Evolutionary conservation across 2,113 vertebrate genomes (phyloP), one percentile per base, ranked within the genome.

Genomic region (Piliocolobus tephrosceles): DNA sequence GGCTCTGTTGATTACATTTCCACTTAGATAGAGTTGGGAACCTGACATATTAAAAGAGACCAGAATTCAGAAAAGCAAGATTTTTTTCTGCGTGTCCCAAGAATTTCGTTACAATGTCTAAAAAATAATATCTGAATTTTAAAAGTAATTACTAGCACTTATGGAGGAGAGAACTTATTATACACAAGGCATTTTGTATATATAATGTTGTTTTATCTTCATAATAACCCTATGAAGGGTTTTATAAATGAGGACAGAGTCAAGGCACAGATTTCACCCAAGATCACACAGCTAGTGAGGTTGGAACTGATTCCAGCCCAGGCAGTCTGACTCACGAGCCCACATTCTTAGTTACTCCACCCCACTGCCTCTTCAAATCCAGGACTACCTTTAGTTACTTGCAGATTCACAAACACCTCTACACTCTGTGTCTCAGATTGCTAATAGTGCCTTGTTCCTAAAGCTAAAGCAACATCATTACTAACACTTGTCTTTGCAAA

Each of bases 1-100:
- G 86, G 55, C 38, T 86, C 66, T 96, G 78, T 76, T 93, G 91
- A 97, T 92, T 88, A 91, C 82, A 86, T 70, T 96, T 97, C 68
- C n/a, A 94, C 94, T 95, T 83, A 90, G 86, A 58, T 17, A 82
- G 18, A 61, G 75, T 73, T 64, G 55, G 78, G 52, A 96, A 75
- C 23, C 72, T 88, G 79, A 64, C 68, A 84, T 14, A 84, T 68
- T 90, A 89, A 93, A 91, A 58, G 47, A 94, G 32, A 85, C 27
- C 52, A 76, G 38, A 23, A 93, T 23, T 83, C 35, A 70, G 79
- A 38, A 90, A 76, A 64, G 16, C 27, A 85, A 83, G n/a, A 30
- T 82, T 20, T 47, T 40, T 43, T 55, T 64, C 23, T 45, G 23
- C 68, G 10, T 30, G 12, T 73, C 57, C 4, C 61, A 79, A 87